phyloP scores from a whole-genome alignment of 1,140 invertebrate species.

The Drosophila albomicans region DNA sequence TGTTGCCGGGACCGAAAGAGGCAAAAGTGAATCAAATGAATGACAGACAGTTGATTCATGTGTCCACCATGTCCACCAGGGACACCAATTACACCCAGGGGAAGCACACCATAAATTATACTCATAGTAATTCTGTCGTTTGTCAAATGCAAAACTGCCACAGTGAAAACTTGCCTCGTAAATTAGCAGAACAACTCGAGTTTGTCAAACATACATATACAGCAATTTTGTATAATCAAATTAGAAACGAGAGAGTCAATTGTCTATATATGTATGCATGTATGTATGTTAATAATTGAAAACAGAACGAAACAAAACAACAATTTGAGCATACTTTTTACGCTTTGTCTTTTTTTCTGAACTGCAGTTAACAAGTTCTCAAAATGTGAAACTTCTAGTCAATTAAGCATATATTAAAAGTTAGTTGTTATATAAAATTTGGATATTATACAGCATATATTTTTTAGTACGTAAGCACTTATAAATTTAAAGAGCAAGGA shows the following conservation, averaged over 20 bases:
- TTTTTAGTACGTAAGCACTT: too few species aligned
- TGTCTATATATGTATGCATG: neutral
- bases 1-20: conserved; percentile 12
- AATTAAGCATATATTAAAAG: too few species aligned
- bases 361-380: too few species aligned
- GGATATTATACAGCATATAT: too few species aligned
- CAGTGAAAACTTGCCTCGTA: neutral
- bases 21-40: conserved; percentile 19
- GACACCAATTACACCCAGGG: conserved; percentile 12
- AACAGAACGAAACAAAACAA: too few species aligned
- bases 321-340: too few species aligned
- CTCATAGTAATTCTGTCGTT: neutral
- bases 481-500: too few species aligned
- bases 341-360: too few species aligned
- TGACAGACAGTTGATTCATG: conserved; percentile 32
- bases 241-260: neutral
- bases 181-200: neutral
- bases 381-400: too few species aligned
- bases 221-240: neutral
- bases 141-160: neutral
- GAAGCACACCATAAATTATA: conserved; percentile 11
- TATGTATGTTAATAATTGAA: too few species aligned
- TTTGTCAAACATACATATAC: neutral
- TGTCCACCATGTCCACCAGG: conserved; percentile 14
- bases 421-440: too few species aligned